phyloP scores from a whole-genome alignment of 2,113 vertebrate species.

The Rhinoderma darwinii region DNA sequence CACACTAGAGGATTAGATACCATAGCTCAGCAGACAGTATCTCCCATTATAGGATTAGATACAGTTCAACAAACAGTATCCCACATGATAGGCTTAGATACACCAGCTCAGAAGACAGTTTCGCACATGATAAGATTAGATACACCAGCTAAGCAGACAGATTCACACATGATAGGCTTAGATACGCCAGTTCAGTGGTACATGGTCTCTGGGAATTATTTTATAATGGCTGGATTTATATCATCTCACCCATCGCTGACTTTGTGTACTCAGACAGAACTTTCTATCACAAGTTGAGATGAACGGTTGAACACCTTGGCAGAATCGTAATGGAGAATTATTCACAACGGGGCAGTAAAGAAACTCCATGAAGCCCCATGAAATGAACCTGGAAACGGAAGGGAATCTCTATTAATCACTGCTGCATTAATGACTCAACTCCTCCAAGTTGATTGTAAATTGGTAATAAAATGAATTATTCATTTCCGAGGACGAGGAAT shows the following conservation, averaged over 20 bases:
- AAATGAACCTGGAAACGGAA: neutral
- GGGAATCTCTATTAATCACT: conserved; percentile 13
- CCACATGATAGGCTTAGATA: neutral
- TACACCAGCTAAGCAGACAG: neutral
- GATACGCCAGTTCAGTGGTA: neutral
- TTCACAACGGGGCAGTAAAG: conserved; percentile 32
- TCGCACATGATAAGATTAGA: neutral
- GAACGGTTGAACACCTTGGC: neutral
- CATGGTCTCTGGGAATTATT: neutral
- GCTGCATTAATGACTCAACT: conserved; percentile 42
- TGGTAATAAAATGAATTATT: conserved; percentile 34
- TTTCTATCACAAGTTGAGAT: conserved; percentile 7
- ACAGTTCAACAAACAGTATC: neutral
- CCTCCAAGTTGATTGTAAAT: conserved; percentile 18
- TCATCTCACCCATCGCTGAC: neutral
- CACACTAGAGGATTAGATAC: neutral
- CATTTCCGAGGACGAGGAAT: conserved; percentile 22
- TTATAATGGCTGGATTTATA: neutral
- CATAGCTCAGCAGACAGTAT: neutral
- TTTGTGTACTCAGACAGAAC: neutral
- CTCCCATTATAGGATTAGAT: neutral
- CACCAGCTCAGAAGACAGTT: neutral
- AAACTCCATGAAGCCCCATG: conserved; percentile 9
- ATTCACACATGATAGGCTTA: neutral
- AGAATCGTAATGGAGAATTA: conserved; percentile 30